Conservation (phyloP, 1,140 invertebrate genomes). For the Bombus vancouverensis region DNA sequence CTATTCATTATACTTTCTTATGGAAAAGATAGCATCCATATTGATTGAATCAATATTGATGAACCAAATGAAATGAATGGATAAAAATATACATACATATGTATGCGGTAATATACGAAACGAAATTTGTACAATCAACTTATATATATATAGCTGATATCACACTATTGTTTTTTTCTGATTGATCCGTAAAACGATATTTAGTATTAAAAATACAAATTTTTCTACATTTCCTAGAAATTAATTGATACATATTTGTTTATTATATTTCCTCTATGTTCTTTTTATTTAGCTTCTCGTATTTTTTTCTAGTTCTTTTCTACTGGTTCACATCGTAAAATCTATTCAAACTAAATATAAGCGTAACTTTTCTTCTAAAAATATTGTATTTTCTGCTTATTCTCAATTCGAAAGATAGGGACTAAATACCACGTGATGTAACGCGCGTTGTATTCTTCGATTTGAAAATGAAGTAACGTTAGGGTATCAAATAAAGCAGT, state of each 20-base stretch:
- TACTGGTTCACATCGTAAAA: not conserved
- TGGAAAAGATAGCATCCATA: not conserved
- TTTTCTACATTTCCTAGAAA: not conserved
- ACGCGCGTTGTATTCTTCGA: not conserved
- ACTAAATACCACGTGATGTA: constrained; percentile 7
- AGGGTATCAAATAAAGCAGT: not conserved
- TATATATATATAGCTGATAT: not conserved
- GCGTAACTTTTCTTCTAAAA: not conserved
- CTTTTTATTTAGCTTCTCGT: not conserved
- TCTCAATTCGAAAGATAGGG: not conserved
- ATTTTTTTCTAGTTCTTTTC: not conserved
- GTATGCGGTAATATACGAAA: not conserved
- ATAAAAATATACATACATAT: not conserved
- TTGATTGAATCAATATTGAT: too few species aligned
- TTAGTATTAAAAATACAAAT: not conserved
- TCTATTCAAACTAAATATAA: not conserved
- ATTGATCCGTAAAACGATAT: not conserved
- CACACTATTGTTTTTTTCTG: not conserved
- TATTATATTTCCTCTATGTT: not conserved
- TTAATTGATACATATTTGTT: not conserved
- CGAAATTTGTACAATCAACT: not conserved
- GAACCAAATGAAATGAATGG: not conserved
- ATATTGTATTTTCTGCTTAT: not conserved
- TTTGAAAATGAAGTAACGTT: not conserved
- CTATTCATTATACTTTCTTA: not conserved